Evolutionary conservation across 2,113 vertebrate species (phyloP), one percentile per base, ranked within the genome.

Genomic region (Holacanthus passer): DNA sequence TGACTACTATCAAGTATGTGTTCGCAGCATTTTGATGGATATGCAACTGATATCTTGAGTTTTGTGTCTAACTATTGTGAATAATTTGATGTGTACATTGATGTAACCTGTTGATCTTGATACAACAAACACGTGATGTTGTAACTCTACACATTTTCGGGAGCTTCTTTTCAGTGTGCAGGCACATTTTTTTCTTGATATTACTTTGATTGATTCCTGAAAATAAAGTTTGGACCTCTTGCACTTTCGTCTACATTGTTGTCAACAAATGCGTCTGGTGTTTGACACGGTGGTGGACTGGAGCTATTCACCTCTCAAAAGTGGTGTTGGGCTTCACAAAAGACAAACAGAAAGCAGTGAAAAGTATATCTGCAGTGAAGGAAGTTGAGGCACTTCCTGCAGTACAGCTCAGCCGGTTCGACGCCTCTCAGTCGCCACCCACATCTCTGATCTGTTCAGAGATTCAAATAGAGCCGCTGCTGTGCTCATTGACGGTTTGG

Each of bases 371-470:
- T 62, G 45, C 47, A 32, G 53, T 13, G 27, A 43, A 47, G 43
- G 64, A 66, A 48, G n/a, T n/a, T n/a, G n/a, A n/a, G n/a, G 52
- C 19, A 19, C 48, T 56, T 11, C 0, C 35, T 32, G 55, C 70
- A 47, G 55, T 22, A 7, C 8, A 13, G 24, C 55, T 1, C 45
- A 27, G 3, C 27, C 11, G 41, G 13, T 19, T 58, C 27, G 41
- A 32, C 27, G n/a, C 22, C 7, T 60, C 19, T 60, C 1, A 73
- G 35, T 12, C 3, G 12, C 1, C 11, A 11, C 19, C 12, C 17
- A 31, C 27, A 11, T 70, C 32, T 78, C 10, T 52, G 32, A 56
- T 66, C 55, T 65, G 19, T 32, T 62, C 71, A 62, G 58, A 1
- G 0, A 35, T 22, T 41, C 39, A 58, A 20, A 47, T 1, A 9